These are phyloP conservation scores for Notarius quadriscutis DNA, from an alignment of 2,113 vertebrate genomes.

Conservation along the genomic window DNA sequence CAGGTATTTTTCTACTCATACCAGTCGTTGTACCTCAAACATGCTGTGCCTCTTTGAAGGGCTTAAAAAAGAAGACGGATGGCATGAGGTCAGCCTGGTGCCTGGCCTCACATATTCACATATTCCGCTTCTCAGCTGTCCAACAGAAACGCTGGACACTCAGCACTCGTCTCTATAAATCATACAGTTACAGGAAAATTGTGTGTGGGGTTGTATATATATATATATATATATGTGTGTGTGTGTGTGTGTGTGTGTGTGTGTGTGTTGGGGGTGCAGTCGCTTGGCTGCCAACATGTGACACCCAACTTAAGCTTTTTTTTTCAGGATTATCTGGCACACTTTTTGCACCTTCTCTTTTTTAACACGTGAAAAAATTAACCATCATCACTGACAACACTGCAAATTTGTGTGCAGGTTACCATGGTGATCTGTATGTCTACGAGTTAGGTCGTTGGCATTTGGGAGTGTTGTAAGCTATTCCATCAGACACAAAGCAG, in stretches of 20 bases:
- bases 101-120: constrained; percentile 46
- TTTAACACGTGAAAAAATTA: background rate
- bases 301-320: constrained; percentile 13
- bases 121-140: constrained; percentile 43
- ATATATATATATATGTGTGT: too few species aligned
- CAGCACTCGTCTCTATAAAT: constrained; percentile 20
- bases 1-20: constrained; percentile 49
- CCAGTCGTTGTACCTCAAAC: constrained; percentile 43
- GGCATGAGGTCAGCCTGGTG: constrained; percentile 48
- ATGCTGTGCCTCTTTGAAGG: constrained; percentile 44
- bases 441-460: background rate
- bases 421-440: background rate
- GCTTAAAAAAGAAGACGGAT: constrained; percentile 53
- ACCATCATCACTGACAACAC: constrained; percentile 11
- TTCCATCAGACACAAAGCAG: constrained; percentile 16
- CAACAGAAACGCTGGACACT: constrained; percentile 47
- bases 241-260: background rate
- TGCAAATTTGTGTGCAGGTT: background rate
- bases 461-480: constrained; percentile 7
- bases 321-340: constrained; percentile 5
- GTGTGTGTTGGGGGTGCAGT: background rate
- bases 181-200: constrained; percentile 27
- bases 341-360: background rate
- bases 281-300: constrained; percentile 6
- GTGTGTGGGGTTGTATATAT: background rate